Conservation (phyloP, 2,113 vertebrate species). For the Bettongia penicillata region DNA sequence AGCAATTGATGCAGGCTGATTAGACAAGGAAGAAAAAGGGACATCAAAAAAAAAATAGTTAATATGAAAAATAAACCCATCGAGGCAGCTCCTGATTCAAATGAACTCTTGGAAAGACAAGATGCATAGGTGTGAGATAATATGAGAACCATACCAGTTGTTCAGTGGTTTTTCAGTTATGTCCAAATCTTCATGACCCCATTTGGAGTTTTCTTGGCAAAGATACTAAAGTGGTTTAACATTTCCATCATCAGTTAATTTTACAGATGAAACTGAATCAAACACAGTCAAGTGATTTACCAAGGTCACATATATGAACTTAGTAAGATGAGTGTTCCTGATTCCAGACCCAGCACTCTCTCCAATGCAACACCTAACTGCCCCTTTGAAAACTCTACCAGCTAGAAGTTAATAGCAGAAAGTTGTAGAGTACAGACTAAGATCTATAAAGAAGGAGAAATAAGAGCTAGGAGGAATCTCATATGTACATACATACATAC, state of each 20-base stretch:
- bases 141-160: background rate
- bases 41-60: background rate
- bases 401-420: background rate
- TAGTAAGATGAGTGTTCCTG: no score
- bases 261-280: background rate
- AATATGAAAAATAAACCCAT: background rate
- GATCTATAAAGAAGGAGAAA: background rate
- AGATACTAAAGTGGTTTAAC: no score
- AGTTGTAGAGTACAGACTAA: background rate
- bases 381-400: background rate
- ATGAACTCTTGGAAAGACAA: background rate
- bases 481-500: no score
- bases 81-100: background rate
- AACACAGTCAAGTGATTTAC: background rate
- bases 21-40: background rate
- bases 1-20: background rate
- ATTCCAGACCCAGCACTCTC: no score
- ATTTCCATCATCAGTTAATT: background rate
- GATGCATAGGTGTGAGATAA: background rate
- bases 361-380: no score
- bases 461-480: background rate
- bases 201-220: no score
- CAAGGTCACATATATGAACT: background rate
- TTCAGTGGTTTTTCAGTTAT: no score
- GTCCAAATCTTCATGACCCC: no score